Base-by-base conservation (phyloP, 2,888 invertebrate genomes). In the Leptothorax acervorum region DNA sequence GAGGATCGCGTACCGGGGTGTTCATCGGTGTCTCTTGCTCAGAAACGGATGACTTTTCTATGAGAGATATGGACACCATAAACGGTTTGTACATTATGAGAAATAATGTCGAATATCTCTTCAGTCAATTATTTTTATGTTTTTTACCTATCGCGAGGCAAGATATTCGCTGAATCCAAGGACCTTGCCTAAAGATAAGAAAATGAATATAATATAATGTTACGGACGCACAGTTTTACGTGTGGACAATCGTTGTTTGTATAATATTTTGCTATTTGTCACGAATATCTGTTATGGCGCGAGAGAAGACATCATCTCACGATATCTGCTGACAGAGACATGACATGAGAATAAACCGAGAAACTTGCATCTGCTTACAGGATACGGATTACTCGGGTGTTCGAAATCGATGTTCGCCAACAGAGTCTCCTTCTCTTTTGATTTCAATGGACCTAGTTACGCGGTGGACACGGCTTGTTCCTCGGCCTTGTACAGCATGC, bases 391-490 rank as follows among this genome's bases (percentile, higher is more conserved):
- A 93, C 99, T 98, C 2, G 99, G 99, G 66, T 99, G 99, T 95
- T 98, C 98, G 90, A 96, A 98, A 78, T 98, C 99, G 85, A 99
- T 99, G 99, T 99, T 99, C 95, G 97, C 99, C 86, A 99, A 99
- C 95, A 97, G 99, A 92, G 96, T 99, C 86, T 99, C 99, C 0
- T 99, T 97, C 95, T 97, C 98, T 71, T 99, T 99, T 95, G 99
- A 99, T 95, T 97, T 99, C 89, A 97, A 96, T 94, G 99, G 99
- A 2, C 99, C 99, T 11, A 99, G 99, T 94, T 99, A 97, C 95
- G 97, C 99, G 51, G 95, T 99, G 71, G 99, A 99, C 95, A 99
- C 99, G 2, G 99, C 99, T 12, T 99, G 99, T 95, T 99, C 99
- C 0, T 99, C 99, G 92, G 98, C 99, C 88, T 95, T 99, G 94